Evolutionary conservation across 2,113 vertebrate genomes (phyloP), one percentile per base, ranked within the genome.

Genomic region (Oreochromis spilurus): DNA sequence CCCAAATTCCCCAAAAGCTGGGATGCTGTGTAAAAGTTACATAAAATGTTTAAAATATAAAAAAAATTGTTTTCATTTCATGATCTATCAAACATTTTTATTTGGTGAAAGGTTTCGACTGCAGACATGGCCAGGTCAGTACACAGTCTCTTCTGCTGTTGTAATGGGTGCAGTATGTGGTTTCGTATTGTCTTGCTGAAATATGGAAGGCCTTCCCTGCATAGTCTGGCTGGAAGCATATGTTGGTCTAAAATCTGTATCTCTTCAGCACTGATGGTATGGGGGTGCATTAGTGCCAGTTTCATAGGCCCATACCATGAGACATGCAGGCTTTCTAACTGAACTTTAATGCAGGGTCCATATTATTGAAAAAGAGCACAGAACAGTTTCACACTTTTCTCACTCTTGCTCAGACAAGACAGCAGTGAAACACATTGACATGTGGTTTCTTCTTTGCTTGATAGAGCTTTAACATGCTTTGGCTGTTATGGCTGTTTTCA

Each of bases 251-350:
- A 70, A 70, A 70, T 16, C 65, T 70, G n/a, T 43, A 43, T 70
- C 12, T 3, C 7, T 24, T 70, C 12, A 24, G 65, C 7, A 43
- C 65, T 24, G 7, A 70, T 0, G 0, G 6, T 21, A 0, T 13
- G 19, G 19, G 60, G 60, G 19, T 65, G 10, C 60, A 3, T 38
- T 38, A 65, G 60, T 65, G 60, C 34, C 60, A 65, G 4, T 38
- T 13, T 65, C 60, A 65, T 65, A 2, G 60, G 34, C 34, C 19
- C 34, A 13, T n/a, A 65, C 19, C 1, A 5, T 21, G 10, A 38
- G 60, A 65, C 19, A 65, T 65, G 60, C 6, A 5, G 60, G 34
- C 60, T 65, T 65, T 65, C 19, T 38, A 65, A 65, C 10, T 65
- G 19, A 38, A 0, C 34, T 7, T 65, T 65, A 65, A 65, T 38